These are phyloP conservation scores for Papilio polyxenes DNA, from an alignment of 1,140 invertebrate species.

Conservation along the genomic window DNA sequence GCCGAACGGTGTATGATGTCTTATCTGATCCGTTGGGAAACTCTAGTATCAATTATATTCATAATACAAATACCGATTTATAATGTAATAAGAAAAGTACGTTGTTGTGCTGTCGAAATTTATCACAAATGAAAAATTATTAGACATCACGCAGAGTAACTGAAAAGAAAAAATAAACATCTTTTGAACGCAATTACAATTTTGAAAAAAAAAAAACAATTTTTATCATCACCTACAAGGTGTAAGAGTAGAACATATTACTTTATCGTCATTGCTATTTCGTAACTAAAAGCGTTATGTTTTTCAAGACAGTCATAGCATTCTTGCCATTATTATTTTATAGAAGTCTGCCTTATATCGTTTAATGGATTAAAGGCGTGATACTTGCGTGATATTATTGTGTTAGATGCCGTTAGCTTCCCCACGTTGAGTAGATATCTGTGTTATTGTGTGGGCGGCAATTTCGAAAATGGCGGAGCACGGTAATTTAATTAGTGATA, in stretches of 20 bases:
- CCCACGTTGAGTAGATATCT: background rate
- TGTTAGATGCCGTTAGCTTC: background rate
- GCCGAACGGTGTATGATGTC: slow-evolving; percentile 27
- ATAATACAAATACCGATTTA: background rate
- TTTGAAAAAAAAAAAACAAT: too few relatives aligned
- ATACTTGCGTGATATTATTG: slow-evolving; percentile 1
- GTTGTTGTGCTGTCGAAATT: background rate
- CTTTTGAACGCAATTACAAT: too few relatives aligned
- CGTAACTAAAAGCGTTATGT: background rate
- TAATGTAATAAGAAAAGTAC: background rate
- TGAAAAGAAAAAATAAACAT: too few relatives aligned
- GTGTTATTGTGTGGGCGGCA: background rate
- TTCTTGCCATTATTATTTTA: background rate
- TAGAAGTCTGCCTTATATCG: background rate
- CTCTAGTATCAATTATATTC: background rate
- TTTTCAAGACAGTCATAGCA: background rate
- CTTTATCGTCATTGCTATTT: background rate
- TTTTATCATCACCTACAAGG: too few relatives aligned
- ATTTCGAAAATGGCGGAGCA: background rate
- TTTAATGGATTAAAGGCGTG: background rate
- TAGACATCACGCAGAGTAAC: too few relatives aligned
- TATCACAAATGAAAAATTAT: background rate
- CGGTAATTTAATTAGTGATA: background rate
- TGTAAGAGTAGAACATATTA: too few relatives aligned
- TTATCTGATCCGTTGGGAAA: slow-evolving; percentile 10